Evolutionary conservation across 2,888 invertebrate genomes (phyloP).

Genomic region (Brachynemurus nebulosus): DNA sequence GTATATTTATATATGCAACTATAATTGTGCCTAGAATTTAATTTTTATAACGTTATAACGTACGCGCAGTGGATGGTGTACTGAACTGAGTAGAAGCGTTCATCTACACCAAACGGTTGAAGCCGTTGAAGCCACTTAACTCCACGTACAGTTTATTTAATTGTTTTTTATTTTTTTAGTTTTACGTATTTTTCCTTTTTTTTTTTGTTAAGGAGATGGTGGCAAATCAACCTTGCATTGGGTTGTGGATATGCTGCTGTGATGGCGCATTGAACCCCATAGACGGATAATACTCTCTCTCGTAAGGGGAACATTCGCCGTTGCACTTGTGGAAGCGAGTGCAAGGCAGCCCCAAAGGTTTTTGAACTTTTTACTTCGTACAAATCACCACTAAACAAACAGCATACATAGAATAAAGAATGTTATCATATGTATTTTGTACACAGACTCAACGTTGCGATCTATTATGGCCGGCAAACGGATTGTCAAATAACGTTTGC

Average conservation of each 20-base stretch:
- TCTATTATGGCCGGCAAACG: too few relatives aligned
- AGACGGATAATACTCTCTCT: not conserved
- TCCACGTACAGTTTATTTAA: not conserved
- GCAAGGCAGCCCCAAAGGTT: constrained; percentile 2
- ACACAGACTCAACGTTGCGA: too few relatives aligned
- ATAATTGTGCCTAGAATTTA: too few relatives aligned
- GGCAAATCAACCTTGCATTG: constrained; percentile 6
- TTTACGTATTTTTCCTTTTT: not conserved
- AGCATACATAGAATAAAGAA: too few relatives aligned
- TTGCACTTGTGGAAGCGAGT: constrained; percentile 1
- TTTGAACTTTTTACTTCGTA: not conserved
- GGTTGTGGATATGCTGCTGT: constrained; percentile 2
- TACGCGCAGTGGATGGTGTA: too few relatives aligned
- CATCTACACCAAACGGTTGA: too few relatives aligned
- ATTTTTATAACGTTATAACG: too few relatives aligned
- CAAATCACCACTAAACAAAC: not conserved
- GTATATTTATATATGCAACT: too few relatives aligned
- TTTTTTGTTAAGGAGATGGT: constrained; percentile 1
- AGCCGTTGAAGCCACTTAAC: not conserved
- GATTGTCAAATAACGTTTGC: too few relatives aligned
- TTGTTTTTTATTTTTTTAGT: too few relatives aligned
- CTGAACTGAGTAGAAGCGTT: too few relatives aligned
- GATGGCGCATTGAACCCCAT: constrained; percentile 8
- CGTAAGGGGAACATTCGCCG: not conserved
- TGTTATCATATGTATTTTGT: too few relatives aligned